A percentile compares a stretch with the other conserved stretches of the same genome.
Conservation (phyloP, 2,888 invertebrate genomes). For the Nymphalis urticae region DNA sequence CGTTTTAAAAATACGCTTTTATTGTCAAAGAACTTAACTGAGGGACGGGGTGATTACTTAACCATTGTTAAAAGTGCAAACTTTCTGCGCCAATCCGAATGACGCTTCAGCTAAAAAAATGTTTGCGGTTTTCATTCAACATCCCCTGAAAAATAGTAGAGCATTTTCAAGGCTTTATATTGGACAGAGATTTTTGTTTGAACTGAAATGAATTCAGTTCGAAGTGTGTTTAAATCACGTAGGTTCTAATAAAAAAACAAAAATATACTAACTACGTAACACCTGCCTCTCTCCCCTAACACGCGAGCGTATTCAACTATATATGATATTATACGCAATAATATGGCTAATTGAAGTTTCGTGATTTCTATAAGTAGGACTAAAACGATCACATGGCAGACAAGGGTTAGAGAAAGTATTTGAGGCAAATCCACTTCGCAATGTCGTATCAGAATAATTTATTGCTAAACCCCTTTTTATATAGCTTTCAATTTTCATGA, state of each 20-base stretch:
- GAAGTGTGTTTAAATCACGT: conserved; percentile 10
- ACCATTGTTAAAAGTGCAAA: conserved; percentile 36
- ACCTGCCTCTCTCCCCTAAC: no score
- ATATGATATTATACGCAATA: no score
- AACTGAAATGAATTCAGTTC: conserved; percentile 3
- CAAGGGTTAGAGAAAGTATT: no score
- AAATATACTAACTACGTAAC: no score
- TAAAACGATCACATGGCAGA: no score
- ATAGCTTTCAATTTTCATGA: no score
- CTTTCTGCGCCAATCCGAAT: conserved; percentile 29
- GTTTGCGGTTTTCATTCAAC: conserved; percentile 35
- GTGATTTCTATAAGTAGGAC: no score
- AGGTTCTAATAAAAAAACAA: neutral
- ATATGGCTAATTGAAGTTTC: no score
- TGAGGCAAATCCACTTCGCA: no score
- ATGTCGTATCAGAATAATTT: no score
- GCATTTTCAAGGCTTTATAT: conserved; percentile 16
- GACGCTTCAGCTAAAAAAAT: conserved; percentile 30
- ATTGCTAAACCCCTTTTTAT: no score
- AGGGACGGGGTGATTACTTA: conserved; percentile 20
- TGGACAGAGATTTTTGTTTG: conserved; percentile 11
- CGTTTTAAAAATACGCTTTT: neutral
- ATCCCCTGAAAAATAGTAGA: conserved; percentile 14
- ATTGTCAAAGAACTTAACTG: conserved; percentile 24
- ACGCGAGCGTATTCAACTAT: no score